phyloP scores from a whole-genome alignment of 2,797 vertebrate genomes.

The Carduelis carduelis region DNA sequence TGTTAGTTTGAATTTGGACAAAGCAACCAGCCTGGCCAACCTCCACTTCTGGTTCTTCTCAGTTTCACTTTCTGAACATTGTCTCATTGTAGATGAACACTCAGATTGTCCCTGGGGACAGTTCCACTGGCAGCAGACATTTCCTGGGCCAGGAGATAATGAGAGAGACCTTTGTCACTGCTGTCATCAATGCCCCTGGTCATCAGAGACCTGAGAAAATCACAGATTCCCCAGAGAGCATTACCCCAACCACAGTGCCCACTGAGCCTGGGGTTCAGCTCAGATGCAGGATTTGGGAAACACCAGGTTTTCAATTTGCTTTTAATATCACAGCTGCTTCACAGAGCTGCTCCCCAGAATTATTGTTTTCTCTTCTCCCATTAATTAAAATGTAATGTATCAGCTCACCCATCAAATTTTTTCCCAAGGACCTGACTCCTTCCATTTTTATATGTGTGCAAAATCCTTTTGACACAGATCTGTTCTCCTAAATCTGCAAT shows the following conservation, averaged over 20 bases:
- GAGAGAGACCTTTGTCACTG: not conserved
- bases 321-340: not conserved
- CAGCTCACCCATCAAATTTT: not conserved
- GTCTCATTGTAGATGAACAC: not conserved
- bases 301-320: not conserved
- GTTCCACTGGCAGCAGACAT: not conserved
- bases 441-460: not conserved
- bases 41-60: conserved; percentile 9
- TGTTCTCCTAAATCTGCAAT: not conserved
- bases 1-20: conserved; percentile 25
- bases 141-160: not conserved
- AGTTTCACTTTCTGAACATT: not conserved
- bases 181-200: not conserved
- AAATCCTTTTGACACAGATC: not conserved
- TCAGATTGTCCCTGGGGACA: not conserved
- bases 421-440: not conserved
- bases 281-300: not conserved
- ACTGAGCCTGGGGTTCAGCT: not conserved
- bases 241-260: rapidly evolving
- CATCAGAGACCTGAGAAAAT: not conserved
- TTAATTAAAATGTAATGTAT: not conserved
- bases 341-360: not conserved
- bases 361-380: not conserved
- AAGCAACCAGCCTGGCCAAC: not conserved
- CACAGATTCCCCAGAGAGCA: not conserved